Evolutionary conservation across 2,888 invertebrate genomes (phyloP), one percentile per base, ranked within the genome.

Genomic region (Limenitis camilla): DNA sequence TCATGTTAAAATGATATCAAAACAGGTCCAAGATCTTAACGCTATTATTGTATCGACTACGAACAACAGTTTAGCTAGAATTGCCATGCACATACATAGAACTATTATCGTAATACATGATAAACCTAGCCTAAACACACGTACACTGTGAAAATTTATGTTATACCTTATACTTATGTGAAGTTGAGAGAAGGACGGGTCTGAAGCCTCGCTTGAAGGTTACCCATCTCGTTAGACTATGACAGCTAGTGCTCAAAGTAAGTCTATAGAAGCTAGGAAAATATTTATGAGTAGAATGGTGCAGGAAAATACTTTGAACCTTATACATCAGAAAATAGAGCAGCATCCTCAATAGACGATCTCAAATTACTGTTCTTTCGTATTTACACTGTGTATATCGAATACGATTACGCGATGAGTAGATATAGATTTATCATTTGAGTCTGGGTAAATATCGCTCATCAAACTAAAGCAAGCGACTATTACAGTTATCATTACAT

Each of bases 21-120:
- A 68, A 71, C 64, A 69, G 74, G 72, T 68, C 63, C 63, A 68
- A 71, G 65, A 69, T 62, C 76, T 78, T 75, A 76, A 58, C 60
- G 59, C 80, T 85, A 85, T 84, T 84, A 85, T 83, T 83, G 86
- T 85, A 76, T 72, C 78, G 75, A 71, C 84, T 83, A 84, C 84
- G 72, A 81, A 83, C 82, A 84, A 84, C 82, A 79, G 73, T 78
- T 79, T 76, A 78, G 75, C 84, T 84, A 84, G 69, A 77, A 74
- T 74, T 77, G 83, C 81, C 84, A 85, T 83, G 85, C 84, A 81
- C 78, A 73, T 78, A 76, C 71, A 76, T 78, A 77, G 66, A 72
- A 71, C 78, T 84, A 85, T 61, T 67, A 64, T 66, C 66, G 68
- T 72, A 69, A 71, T 72, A 76, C 67, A 79, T 72, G 69, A 69